Conservation (phyloP, 2,113 vertebrate genomes). For the Anguilla rostrata region DNA sequence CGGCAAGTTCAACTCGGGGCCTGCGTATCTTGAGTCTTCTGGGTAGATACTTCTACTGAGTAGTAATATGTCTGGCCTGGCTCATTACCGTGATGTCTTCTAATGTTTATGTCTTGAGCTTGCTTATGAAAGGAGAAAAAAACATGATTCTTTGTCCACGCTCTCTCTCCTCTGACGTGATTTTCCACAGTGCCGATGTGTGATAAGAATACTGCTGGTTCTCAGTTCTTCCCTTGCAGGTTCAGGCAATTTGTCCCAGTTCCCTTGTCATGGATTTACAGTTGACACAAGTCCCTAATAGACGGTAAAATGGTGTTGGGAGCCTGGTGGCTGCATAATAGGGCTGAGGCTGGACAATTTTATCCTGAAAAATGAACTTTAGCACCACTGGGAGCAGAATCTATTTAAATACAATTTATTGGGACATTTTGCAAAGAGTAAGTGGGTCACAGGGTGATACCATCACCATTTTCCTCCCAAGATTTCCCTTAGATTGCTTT, state of each 20-base stretch:
- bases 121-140: not conserved
- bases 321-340: not conserved
- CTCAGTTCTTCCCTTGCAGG: not conserved
- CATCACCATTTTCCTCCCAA: not conserved
- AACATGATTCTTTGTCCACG: not conserved
- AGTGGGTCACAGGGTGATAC: not conserved
- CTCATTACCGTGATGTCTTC: not conserved
- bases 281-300: conserved; percentile 14
- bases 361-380: not conserved
- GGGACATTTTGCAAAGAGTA: conserved; percentile 13
- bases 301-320: conserved; percentile 1
- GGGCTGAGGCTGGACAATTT: conserved; percentile 12
- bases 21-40: not conserved
- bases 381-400: not conserved
- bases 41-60: not conserved
- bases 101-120: not conserved
- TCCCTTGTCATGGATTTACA: conserved; percentile 14
- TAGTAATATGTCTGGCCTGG: not conserved
- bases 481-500: conserved; percentile 2
- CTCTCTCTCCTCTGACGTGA: not conserved
- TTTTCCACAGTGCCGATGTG: not conserved
- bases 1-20: not conserved
- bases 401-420: conserved; percentile 14
- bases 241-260: not conserved
- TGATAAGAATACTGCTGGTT: not conserved